A percentile compares a stretch with the other conserved stretches of the same genome.
These are phyloP conservation scores for Gymnogyps californianus DNA, from an alignment of 2,113 vertebrate genomes.

Conservation along the genomic window DNA sequence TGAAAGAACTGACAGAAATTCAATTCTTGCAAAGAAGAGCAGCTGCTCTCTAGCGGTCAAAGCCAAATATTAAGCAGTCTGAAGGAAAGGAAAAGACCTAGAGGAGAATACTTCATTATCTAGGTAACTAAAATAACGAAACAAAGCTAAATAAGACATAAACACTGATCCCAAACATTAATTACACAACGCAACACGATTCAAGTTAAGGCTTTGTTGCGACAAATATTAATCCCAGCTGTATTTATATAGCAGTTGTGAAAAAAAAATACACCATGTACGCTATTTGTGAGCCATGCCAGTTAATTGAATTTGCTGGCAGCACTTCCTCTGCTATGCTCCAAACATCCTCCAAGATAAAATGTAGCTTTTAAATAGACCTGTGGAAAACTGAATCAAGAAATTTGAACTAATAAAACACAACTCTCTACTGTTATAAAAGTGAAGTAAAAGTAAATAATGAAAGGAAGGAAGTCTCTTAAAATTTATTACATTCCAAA, in stretches of 20 bases:
- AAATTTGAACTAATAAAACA: slow-evolving; percentile 86
- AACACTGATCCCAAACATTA: slow-evolving; percentile 64
- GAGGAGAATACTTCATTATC: slow-evolving; percentile 65
- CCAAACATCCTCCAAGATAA: slow-evolving; percentile 80
- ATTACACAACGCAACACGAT: slow-evolving; percentile 61
- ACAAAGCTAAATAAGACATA: slow-evolving; percentile 49
- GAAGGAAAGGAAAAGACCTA: slow-evolving; percentile 69
- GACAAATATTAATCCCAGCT: slow-evolving; percentile 79
- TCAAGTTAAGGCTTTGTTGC: slow-evolving; percentile 71
- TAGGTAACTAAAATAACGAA: slow-evolving; percentile 58
- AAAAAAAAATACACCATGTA: slow-evolving; percentile 66
- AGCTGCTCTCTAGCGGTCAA: slow-evolving; percentile 80
- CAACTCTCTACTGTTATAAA: slow-evolving; percentile 81
- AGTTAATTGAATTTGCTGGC: slow-evolving; percentile 81
- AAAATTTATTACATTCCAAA: slow-evolving; percentile 93
- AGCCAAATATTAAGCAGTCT: slow-evolving; percentile 73
- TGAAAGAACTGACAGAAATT: slow-evolving; percentile 80
- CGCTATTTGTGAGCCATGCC: slow-evolving; percentile 71
- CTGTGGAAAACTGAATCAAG: slow-evolving; percentile 79
- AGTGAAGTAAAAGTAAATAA: slow-evolving; percentile 85
- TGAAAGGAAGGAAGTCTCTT: slow-evolving; percentile 89
- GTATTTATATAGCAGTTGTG: slow-evolving; percentile 78
- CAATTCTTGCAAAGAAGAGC: slow-evolving; percentile 77
- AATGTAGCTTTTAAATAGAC: slow-evolving; percentile 79
- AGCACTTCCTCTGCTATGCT: slow-evolving; percentile 74